Conservation (phyloP, 2,888 invertebrate species). For the Tiliacea citrago region DNA sequence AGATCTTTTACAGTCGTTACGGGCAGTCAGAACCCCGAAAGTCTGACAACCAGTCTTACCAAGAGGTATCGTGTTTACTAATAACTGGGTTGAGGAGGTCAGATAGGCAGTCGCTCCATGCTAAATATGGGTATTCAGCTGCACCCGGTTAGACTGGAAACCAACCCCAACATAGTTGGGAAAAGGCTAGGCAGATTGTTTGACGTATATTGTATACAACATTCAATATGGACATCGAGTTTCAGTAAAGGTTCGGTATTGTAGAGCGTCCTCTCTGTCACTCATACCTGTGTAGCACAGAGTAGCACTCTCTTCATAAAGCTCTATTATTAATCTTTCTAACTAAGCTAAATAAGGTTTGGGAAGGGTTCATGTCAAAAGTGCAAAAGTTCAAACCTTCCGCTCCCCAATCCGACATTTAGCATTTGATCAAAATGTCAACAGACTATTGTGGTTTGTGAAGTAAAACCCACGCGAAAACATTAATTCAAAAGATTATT, state of each 20-base stretch:
- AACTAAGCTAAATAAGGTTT: not conserved
- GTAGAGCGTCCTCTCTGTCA: not conserved
- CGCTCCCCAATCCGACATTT: conserved; percentile 3
- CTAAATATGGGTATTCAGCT: too few relatives aligned
- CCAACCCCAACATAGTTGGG: too few relatives aligned
- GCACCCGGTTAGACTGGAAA: too few relatives aligned
- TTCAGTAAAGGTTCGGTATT: not conserved
- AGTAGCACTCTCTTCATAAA: not conserved
- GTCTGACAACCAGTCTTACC: too few relatives aligned
- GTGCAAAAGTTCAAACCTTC: not conserved
- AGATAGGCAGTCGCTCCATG: too few relatives aligned
- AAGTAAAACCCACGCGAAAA: conserved; percentile 18
- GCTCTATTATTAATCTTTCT: not conserved
- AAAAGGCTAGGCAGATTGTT: too few relatives aligned
- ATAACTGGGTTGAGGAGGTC: too few relatives aligned
- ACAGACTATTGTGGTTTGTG: conserved; percentile 29
- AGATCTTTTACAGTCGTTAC: too few relatives aligned
- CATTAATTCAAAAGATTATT: not conserved
- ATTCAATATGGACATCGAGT: not conserved
- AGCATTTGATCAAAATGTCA: conserved; percentile 24
- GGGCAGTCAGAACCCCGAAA: too few relatives aligned
- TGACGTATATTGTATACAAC: too few relatives aligned
- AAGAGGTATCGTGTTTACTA: too few relatives aligned
- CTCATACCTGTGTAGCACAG: not conserved
- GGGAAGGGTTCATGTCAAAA: not conserved